These are phyloP conservation scores for Drosophila grimshawi DNA, from an alignment of 1,140 invertebrate species.

Conservation along the genomic window DNA sequence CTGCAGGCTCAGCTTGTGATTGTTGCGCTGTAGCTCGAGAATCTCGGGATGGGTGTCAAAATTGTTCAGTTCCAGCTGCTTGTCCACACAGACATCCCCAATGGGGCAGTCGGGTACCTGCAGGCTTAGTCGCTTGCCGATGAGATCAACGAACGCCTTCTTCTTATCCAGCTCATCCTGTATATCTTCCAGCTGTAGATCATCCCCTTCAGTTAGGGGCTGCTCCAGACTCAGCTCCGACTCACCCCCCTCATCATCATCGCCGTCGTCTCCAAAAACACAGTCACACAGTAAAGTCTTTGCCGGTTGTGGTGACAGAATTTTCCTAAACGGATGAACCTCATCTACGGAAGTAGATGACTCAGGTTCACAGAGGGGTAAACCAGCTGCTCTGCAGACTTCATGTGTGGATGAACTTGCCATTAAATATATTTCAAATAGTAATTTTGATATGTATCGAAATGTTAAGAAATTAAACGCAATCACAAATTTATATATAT, in stretches of 20 bases:
- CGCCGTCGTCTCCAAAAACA: background rate
- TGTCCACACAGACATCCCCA: conserved; percentile 9
- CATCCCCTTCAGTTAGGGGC: background rate
- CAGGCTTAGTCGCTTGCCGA: conserved; percentile 11
- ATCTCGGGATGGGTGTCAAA: conserved; percentile 19
- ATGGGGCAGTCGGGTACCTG: conserved; percentile 31
- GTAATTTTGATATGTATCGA: background rate
- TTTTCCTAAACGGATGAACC: background rate
- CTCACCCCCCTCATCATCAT: background rate
- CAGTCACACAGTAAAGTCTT: conserved; percentile 10
- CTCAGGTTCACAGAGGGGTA: conserved; percentile 29
- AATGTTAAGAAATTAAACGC: background rate
- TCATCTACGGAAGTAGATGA: background rate
- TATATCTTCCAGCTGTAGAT: conserved; percentile 28
- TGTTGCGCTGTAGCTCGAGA: conserved; percentile 21
- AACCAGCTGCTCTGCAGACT: conserved; percentile 18
- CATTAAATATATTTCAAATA: background rate
- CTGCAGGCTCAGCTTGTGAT: conserved; percentile 36
- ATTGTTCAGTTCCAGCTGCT: conserved; percentile 15
- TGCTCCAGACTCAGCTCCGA: background rate
- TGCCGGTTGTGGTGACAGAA: background rate
- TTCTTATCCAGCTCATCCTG: conserved; percentile 18
- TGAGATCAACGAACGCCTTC: background rate
- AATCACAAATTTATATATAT: background rate
- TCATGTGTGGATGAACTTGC: background rate